These are phyloP conservation scores for Neelides folsomi DNA, from an alignment of 2,888 invertebrate species.

Conservation along the genomic window DNA sequence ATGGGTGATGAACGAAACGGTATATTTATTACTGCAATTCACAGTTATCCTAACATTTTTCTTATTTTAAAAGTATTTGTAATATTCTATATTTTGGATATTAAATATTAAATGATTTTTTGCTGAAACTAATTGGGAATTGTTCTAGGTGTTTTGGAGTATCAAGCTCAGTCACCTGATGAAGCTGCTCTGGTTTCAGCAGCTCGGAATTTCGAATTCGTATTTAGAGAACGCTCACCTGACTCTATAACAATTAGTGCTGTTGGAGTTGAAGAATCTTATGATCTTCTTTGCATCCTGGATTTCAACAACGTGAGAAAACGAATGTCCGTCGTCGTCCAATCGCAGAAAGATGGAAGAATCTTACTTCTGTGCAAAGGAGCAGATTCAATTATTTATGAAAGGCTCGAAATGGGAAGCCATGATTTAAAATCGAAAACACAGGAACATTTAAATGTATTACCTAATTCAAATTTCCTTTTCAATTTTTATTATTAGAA, in stretches of 20 bases:
- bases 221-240: conserved; percentile 83
- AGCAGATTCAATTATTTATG: conserved; percentile 95
- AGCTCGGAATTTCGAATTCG: conserved; percentile 96
- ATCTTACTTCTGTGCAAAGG: conserved; percentile 91
- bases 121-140: too few relatives aligned
- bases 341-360: conserved; percentile 54
- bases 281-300: conserved; percentile 90
- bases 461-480: conserved; percentile 39
- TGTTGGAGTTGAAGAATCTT: conserved; percentile 45
- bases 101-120: too few relatives aligned
- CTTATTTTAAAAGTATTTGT: too few relatives aligned
- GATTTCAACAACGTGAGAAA: conserved; percentile 99
- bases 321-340: conserved; percentile 92
- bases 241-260: conserved; percentile 87
- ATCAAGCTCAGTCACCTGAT: conserved; percentile 95
- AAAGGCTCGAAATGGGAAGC: conserved; percentile 66
- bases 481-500: too few relatives aligned
- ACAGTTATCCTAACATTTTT: too few relatives aligned
- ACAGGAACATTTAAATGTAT: conserved; percentile 85
- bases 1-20: conserved; percentile 89
- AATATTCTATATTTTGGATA: too few relatives aligned
- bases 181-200: conserved; percentile 95
- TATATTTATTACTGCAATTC: too few relatives aligned
- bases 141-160: conserved; percentile 49
- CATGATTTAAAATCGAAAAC: conserved; percentile 66